Conservation (phyloP, 1,140 invertebrate species). For the Drosophila subobscura region DNA sequence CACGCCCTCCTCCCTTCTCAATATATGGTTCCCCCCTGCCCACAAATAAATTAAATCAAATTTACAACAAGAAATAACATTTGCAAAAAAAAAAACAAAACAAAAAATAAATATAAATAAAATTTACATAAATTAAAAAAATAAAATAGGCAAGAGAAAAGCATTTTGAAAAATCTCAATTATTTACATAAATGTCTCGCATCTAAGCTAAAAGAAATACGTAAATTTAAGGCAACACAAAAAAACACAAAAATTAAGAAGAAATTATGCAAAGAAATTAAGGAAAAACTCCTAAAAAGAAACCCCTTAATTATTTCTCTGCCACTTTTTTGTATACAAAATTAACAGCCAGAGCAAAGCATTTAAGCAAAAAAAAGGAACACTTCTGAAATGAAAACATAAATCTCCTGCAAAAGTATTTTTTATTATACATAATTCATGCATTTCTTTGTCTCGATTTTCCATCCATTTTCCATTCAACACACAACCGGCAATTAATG, state of each 20-base stretch:
- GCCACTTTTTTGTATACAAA: slow-evolving; percentile 42
- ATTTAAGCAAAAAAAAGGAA: slow-evolving; percentile 48
- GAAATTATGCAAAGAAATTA: slow-evolving; percentile 41
- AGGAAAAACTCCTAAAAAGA: slow-evolving; percentile 34
- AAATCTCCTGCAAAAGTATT: slow-evolving; percentile 55
- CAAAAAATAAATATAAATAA: slow-evolving; percentile 65
- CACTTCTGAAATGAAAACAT: background rate
- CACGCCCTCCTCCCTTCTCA: slow-evolving; percentile 16
- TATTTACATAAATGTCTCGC: slow-evolving; percentile 82
- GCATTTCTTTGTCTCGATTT: slow-evolving; percentile 36
- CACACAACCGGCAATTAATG: slow-evolving; percentile 51
- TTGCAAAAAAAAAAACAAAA: slow-evolving; percentile 44
- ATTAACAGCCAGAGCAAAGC: slow-evolving; percentile 62
- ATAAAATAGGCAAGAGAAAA: slow-evolving; percentile 27
- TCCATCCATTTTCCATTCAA: slow-evolving; percentile 56
- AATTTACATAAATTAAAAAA: slow-evolving; percentile 68
- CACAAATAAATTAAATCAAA: slow-evolving; percentile 76
- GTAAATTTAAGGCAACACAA: slow-evolving; percentile 64
- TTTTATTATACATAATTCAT: slow-evolving; percentile 43
- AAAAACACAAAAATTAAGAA: slow-evolving; percentile 31
- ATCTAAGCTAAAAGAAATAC: slow-evolving; percentile 67
- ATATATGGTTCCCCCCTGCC: slow-evolving; percentile 8
- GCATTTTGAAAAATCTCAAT: slow-evolving; percentile 66
- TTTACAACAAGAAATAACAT: slow-evolving; percentile 61
- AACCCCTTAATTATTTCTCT: slow-evolving; percentile 57